Evolutionary conservation across 2,113 vertebrate species (phyloP), one percentile per base, ranked within the genome.

Genomic region (Heloderma charlesbogerti): DNA sequence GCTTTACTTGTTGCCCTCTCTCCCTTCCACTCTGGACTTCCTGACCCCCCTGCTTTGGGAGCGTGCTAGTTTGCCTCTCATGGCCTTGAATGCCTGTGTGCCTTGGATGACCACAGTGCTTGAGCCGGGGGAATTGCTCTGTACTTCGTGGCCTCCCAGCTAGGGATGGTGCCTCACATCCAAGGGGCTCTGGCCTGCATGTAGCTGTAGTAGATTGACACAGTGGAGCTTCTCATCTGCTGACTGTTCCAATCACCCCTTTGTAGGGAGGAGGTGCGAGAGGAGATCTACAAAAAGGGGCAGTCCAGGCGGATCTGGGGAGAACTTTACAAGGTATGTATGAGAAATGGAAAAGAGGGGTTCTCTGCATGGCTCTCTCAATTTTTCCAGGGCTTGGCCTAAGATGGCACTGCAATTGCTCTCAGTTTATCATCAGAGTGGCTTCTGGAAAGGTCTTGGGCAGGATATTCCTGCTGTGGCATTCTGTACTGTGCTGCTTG

Each of bases 241-340:
- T 96, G 90, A 96, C 66, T 13, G 51, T 54, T 95, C 86, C 96
- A 87, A 4, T 86, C 13, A 72, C 92, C 43, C 29, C 0, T 40
- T 94, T 94, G 29, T 96, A 99, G 99, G 92, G 97, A 98, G 10
- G 99, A 99, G 96, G 98, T 92, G 12, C 98, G 98, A 67, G 98
- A 99, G 93, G 99, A 99, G 88, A 99, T 99, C 87, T 99, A 98
- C 94, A 99, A 98, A 95, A 99, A 99, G 95, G 99, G 99, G 48
- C 99, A 99, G 88, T 99, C 99, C 84, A 99, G 97, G 94, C 98
- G 99, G 96, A 99, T 99, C 96, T 99, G 99, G 99, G 99, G 99
- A 74, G 99, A 99, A 90, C 98, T 99, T 51, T 99, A 99, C 94
- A 99, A 99, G 98, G 99, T 99, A 96, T 92, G 92, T 15, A 5